Percentiles rank a stretch among this genome's conserved stretches.
phyloP scores from a whole-genome alignment of 2,888 invertebrate genomes.

The Drosophila lutescens region DNA sequence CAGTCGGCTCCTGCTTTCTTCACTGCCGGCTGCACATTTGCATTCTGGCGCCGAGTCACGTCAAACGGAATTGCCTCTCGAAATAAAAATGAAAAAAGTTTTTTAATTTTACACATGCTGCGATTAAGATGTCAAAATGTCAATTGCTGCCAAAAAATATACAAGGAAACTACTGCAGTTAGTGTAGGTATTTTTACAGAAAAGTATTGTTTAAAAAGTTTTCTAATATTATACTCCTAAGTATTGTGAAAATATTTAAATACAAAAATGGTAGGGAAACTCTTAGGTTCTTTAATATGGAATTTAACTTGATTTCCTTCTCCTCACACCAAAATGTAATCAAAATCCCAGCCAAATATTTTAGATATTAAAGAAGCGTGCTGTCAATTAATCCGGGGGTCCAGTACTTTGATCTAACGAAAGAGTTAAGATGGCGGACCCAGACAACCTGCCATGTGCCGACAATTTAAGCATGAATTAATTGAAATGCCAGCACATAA shows the following conservation, averaged over 20 bases:
- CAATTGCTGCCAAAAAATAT: conserved; percentile 34
- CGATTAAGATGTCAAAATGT: conserved; percentile 57
- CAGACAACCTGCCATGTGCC: conserved; percentile 22
- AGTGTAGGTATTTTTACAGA: neutral
- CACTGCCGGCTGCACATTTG: conserved; percentile 34
- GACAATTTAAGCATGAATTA: conserved; percentile 65
- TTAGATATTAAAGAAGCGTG: conserved; percentile 47
- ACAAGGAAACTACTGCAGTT: neutral
- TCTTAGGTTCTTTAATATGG: no score
- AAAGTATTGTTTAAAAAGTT: neutral
- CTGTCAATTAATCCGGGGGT: conserved; percentile 51
- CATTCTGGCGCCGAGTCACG: conserved; percentile 46
- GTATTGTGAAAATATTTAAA: no score
- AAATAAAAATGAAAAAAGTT: conserved; percentile 55
- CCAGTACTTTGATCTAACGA: conserved; percentile 49
- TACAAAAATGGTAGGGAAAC: no score
- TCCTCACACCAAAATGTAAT: neutral
- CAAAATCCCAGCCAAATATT: neutral
- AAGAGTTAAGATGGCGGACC: neutral
- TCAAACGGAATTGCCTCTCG: conserved; percentile 31
- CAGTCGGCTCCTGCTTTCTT: conserved; percentile 11
- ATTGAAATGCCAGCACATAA: conserved; percentile 65
- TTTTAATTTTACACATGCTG: conserved; percentile 55
- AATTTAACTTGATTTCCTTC: no score
- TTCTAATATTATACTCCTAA: neutral